Evolutionary conservation across 2,888 invertebrate genomes (phyloP).

Genomic region (Drosophila koepferae): DNA sequence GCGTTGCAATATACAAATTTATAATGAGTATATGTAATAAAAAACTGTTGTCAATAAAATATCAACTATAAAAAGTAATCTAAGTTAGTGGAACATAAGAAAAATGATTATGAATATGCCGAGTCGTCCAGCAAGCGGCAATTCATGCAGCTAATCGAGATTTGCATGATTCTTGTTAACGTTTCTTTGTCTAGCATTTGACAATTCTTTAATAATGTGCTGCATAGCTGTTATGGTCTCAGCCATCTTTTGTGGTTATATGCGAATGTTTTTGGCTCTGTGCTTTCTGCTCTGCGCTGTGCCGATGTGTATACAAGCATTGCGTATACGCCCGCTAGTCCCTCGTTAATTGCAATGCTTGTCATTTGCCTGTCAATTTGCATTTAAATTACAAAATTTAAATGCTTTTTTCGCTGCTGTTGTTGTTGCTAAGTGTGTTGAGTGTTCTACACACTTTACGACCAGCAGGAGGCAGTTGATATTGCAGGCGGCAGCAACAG

Average conservation of each 20-base stretch:
- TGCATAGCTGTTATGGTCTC: slow-evolving; percentile 19
- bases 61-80: neutral
- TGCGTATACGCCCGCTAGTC: slow-evolving; percentile 72
- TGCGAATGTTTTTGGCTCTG: slow-evolving; percentile 5
- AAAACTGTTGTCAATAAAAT: no score
- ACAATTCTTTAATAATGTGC: slow-evolving; percentile 48
- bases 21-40: no score
- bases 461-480: slow-evolving; percentile 17
- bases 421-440: slow-evolving; percentile 25
- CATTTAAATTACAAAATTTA: slow-evolving; percentile 82
- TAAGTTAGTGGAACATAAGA: neutral
- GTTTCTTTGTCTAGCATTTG: slow-evolving; percentile 14
- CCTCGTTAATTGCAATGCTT: slow-evolving; percentile 79
- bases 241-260: slow-evolving; percentile 20
- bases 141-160: slow-evolving; percentile 10
- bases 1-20: no score
- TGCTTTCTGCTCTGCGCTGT: neutral
- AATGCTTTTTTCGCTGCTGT: slow-evolving; percentile 47
- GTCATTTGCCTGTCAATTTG: slow-evolving; percentile 79
- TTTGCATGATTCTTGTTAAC: slow-evolving; percentile 16
- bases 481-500: neutral
- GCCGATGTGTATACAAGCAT: slow-evolving; percentile 28
- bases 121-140: no score
- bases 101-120: neutral
- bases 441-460: slow-evolving; percentile 34